A percentile compares a stretch with the other conserved stretches of the same genome.
These are phyloP conservation scores for Lepidothrix coronata DNA, from an alignment of 2,113 vertebrate species.

Conservation along the genomic window DNA sequence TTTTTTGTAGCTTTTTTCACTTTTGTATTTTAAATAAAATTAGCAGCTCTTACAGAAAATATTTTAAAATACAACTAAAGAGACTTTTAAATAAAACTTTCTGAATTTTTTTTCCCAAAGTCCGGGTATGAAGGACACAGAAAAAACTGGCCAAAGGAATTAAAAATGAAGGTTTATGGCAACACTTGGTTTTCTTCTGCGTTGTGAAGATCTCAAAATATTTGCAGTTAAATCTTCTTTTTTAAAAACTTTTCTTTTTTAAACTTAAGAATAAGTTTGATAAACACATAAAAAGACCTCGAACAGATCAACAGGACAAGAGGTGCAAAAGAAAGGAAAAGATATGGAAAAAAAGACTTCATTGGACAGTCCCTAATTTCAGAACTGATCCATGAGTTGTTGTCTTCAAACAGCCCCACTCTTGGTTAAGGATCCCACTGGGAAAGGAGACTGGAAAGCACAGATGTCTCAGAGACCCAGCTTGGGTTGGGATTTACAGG, in stretches of 20 bases:
- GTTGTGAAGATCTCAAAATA: conserved; percentile 44
- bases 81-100: conserved; percentile 76
- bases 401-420: conserved; percentile 23
- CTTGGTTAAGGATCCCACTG: conserved; percentile 48
- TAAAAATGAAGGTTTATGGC: conserved; percentile 40
- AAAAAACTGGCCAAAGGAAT: conserved; percentile 71
- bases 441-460: conserved; percentile 48
- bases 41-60: conserved; percentile 86
- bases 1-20: background rate
- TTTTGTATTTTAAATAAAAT: conserved; percentile 80
- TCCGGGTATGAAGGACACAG: conserved; percentile 41
- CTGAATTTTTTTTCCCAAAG: conserved; percentile 54
- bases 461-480: conserved; percentile 19
- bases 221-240: conserved; percentile 58
- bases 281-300: conserved; percentile 84
- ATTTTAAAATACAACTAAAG: conserved; percentile 80
- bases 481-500: conserved; percentile 14
- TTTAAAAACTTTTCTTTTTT: conserved; percentile 53
- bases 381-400: background rate
- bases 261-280: conserved; percentile 94
- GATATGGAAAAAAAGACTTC: conserved; percentile 40
- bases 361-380: conserved; percentile 13
- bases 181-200: conserved; percentile 41
- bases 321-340: conserved; percentile 58
- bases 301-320: conserved; percentile 83